A percentile compares a stretch with the other conserved stretches of the same genome.
phyloP scores from a whole-genome alignment of 2,888 invertebrate species.

The Apotomis turbidana region DNA sequence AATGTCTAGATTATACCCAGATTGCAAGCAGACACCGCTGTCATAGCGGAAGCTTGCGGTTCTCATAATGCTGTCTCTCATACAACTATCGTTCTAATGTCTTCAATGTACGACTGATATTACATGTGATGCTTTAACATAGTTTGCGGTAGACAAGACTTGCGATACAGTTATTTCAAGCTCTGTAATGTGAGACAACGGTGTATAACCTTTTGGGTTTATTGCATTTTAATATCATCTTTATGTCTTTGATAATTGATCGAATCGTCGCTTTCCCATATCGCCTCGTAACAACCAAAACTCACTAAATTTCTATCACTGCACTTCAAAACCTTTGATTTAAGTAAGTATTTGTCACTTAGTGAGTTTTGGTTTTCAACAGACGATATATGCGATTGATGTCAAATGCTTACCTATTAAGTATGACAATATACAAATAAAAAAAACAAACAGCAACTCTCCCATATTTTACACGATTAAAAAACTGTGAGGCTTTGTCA shows the following conservation, averaged over 20 bases:
- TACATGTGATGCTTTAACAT: not conserved
- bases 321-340: no score
- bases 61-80: conserved; percentile 40
- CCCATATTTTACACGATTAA: no score
- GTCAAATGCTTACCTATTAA: no score
- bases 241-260: not conserved
- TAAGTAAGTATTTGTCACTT: no score
- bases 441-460: no score
- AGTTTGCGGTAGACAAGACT: conserved; percentile 52
- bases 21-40: conserved; percentile 56
- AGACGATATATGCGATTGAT: no score
- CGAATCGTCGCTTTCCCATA: no score
- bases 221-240: not conserved
- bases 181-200: conserved; percentile 56
- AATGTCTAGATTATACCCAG: conserved; percentile 47
- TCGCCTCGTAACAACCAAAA: no score
- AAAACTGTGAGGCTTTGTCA: no score
- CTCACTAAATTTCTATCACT: no score
- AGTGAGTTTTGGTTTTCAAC: no score
- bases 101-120: conserved; percentile 3
- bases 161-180: conserved; percentile 60
- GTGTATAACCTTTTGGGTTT: conserved; percentile 17
- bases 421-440: no score
- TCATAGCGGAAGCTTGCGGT: conserved; percentile 66
- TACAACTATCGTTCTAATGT: conserved; percentile 13